Conservation (phyloP, 2,888 invertebrate genomes). For the Rhagophthalmus giganteus region DNA sequence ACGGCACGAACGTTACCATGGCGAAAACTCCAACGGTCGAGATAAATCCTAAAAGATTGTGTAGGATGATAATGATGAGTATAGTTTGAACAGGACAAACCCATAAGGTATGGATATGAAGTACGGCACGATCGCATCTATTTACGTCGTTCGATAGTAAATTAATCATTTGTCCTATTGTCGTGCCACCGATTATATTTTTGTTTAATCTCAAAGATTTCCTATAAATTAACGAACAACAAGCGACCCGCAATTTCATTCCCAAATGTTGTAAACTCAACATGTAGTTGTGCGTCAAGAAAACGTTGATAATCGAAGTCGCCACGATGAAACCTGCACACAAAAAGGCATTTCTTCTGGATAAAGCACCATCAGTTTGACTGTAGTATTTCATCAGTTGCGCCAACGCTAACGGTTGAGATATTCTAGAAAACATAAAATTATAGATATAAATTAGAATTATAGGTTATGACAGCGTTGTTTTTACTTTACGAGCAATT, state of each 20-base stretch:
- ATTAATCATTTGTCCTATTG: constrained; percentile 62
- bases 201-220: constrained; percentile 72
- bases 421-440: background rate
- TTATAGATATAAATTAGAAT: background rate
- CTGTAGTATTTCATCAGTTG: constrained; percentile 8
- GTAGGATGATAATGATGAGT: constrained; percentile 72
- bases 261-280: constrained; percentile 80
- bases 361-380: background rate
- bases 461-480: background rate
- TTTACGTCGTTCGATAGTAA: constrained; percentile 83
- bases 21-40: constrained; percentile 60
- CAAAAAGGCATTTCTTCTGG: constrained; percentile 2
- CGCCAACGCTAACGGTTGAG: constrained; percentile 3
- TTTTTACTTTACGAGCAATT: constrained; percentile 2
- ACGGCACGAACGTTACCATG: constrained; percentile 55
- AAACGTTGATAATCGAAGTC: background rate
- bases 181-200: constrained; percentile 75
- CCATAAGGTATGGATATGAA: constrained; percentile 80
- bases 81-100: constrained; percentile 77
- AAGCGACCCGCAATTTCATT: constrained; percentile 80
- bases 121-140: constrained; percentile 77
- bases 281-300: constrained; percentile 72
- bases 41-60: constrained; percentile 58
- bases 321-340: constrained; percentile 3
- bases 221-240: constrained; percentile 81